phyloP scores from a whole-genome alignment of 2,888 invertebrate species.

The Drosophila pegasa region DNA sequence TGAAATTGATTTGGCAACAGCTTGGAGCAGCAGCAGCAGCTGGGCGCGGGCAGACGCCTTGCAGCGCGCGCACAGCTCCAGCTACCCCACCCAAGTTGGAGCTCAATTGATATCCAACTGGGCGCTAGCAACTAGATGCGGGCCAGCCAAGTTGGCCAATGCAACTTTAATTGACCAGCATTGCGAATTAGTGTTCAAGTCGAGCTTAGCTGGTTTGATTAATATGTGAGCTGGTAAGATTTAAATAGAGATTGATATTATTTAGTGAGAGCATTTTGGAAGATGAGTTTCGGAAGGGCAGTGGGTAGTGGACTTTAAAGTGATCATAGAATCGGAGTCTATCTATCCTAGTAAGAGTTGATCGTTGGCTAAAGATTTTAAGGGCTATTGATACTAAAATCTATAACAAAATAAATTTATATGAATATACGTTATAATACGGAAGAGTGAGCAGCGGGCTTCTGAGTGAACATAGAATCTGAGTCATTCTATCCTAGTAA shows the following conservation, averaged over 20 bases:
- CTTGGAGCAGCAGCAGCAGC: constrained; percentile 62
- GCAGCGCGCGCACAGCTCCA: constrained; percentile 10
- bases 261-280: not conserved
- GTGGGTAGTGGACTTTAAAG: no score
- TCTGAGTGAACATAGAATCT: no score
- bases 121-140: constrained; percentile 37
- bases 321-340: no score
- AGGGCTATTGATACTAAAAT: no score
- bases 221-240: not conserved
- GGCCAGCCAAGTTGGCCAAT: constrained; percentile 31
- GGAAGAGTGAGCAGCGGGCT: no score
- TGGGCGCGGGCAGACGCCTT: constrained; percentile 74
- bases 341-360: no score
- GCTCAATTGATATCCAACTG: constrained; percentile 34
- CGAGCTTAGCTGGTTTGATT: not conserved
- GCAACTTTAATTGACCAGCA: constrained; percentile 17
- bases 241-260: not conserved
- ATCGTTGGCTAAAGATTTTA: no score
- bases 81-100: constrained; percentile 27
- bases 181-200: not conserved
- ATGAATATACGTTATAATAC: no score
- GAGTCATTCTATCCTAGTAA: no score
- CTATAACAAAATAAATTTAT: no score
- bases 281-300: no score
- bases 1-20: constrained; percentile 78